A percentile compares a stretch with the other conserved stretches of the same genome.
phyloP scores from a whole-genome alignment of 2,797 vertebrate genomes.

The Enteromius argenteus region DNA sequence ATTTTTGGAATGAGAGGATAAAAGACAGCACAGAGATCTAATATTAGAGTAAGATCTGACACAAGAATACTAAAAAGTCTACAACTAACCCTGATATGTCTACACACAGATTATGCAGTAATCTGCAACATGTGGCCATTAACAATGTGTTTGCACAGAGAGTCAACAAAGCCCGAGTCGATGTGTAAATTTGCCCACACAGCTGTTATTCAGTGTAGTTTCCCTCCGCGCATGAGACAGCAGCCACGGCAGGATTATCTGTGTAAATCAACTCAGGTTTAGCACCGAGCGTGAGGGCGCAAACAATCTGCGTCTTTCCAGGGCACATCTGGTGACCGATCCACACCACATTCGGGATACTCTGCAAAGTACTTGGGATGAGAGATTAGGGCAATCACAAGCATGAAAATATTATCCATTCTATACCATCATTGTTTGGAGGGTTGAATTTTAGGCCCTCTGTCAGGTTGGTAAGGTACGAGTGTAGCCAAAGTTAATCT shows the following conservation, averaged over 20 bases:
- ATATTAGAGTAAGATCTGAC: conserved; percentile 7
- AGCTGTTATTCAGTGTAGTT: conserved; percentile 39
- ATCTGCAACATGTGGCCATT: conserved; percentile 31
- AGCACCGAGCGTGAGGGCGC: conserved; percentile 17
- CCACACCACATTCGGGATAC: neutral
- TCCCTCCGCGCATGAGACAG: neutral
- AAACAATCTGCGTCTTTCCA: conserved; percentile 22
- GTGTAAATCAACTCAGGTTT: conserved; percentile 30
- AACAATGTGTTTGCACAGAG: conserved; percentile 36
- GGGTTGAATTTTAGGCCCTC: neutral
- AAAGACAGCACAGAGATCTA: neutral
- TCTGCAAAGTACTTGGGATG: neutral
- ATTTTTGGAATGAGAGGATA: conserved; percentile 20
- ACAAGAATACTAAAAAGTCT: neutral
- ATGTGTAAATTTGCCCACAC: conserved; percentile 45
- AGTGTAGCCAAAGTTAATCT: conserved; percentile 43
- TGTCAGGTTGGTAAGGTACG: conserved; percentile 5
- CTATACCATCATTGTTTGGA: neutral
- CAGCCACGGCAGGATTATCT: conserved; percentile 39
- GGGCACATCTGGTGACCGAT: conserved; percentile 14
- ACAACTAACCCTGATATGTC: conserved; percentile 17
- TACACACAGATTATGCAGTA: conserved; percentile 3
- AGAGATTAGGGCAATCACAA: neutral
- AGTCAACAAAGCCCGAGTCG: conserved; percentile 13
- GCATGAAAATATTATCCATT: neutral